Percentiles rank a stretch among this genome's conserved stretches.
Conservation (phyloP, 2,888 invertebrate species). For the Hydriomena furcata region DNA sequence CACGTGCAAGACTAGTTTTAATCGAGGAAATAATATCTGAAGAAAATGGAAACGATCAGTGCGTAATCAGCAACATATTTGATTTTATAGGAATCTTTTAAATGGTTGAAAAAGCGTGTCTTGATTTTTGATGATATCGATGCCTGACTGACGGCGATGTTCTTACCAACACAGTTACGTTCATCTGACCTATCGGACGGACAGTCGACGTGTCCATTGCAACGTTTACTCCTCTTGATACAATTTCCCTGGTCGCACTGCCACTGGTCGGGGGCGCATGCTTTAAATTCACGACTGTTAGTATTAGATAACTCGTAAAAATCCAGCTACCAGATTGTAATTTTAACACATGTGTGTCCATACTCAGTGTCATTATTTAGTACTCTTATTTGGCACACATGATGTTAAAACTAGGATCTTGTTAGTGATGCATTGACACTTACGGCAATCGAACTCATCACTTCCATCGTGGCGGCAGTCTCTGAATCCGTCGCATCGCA, state of each 20-base stretch:
- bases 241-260: slow-evolving; percentile 89
- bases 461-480: slow-evolving; percentile 87
- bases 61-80: slow-evolving; percentile 3
- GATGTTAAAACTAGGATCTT: slow-evolving; percentile 11
- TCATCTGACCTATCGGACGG: slow-evolving; percentile 89
- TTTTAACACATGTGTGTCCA: slow-evolving; percentile 4
- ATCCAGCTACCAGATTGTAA: slow-evolving; percentile 22
- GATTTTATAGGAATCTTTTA: background rate
- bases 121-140: slow-evolving; percentile 14
- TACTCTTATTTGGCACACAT: background rate
- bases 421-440: slow-evolving; percentile 54
- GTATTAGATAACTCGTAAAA: slow-evolving; percentile 30
- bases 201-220: slow-evolving; percentile 88
- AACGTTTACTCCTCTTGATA: slow-evolving; percentile 83
- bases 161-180: slow-evolving; percentile 85
- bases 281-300: slow-evolving; percentile 56
- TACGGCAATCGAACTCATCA: slow-evolving; percentile 86
- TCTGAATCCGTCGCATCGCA: slow-evolving; percentile 88
- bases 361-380: background rate
- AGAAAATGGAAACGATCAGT: background rate
- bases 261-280: slow-evolving; percentile 87
- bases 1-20: slow-evolving; percentile 47
- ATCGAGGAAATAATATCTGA: slow-evolving; percentile 4
- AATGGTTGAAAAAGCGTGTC: slow-evolving; percentile 3
- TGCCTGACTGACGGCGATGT: slow-evolving; percentile 14